These are phyloP conservation scores for Hydropsyche betteni DNA, from an alignment of 2,888 invertebrate genomes.

Conservation along the genomic window DNA sequence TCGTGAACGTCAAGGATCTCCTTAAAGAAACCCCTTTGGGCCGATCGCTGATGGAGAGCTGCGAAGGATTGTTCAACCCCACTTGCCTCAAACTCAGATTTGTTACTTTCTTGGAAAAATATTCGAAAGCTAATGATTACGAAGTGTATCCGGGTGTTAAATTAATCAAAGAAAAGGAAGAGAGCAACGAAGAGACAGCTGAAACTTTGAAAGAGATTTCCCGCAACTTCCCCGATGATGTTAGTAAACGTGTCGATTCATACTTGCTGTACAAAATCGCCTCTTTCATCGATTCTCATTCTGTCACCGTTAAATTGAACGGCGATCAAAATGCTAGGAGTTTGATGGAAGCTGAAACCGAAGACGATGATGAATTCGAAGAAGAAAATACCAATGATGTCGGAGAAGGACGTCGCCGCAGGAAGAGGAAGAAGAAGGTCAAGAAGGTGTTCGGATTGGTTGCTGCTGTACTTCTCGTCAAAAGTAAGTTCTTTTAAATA, in stretches of 20 bases:
- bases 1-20: not conserved
- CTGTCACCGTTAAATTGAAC: constrained; percentile 75
- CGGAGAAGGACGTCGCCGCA: constrained; percentile 34
- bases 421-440: constrained; percentile 34
- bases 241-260: constrained; percentile 78
- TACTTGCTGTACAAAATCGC: constrained; percentile 76
- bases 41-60: constrained; percentile 46
- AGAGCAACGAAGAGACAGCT: constrained; percentile 61
- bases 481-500: constrained; percentile 59
- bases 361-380: constrained; percentile 54
- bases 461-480: constrained; percentile 72
- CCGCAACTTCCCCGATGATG: constrained; percentile 79
- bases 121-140: constrained; percentile 75
- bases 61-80: constrained; percentile 64
- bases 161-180: constrained; percentile 73
- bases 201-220: constrained; percentile 76
- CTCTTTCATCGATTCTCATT: constrained; percentile 77
- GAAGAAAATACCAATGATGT: constrained; percentile 25
- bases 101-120: constrained; percentile 77
- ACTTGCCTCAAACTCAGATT: constrained; percentile 83
- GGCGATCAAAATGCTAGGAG: constrained; percentile 71
- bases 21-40: not conserved
- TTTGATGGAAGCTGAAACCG: constrained; percentile 63
- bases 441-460: constrained; percentile 59
- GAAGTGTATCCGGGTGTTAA: constrained; percentile 78